phyloP scores from a whole-genome alignment of 2,888 invertebrate genomes.

The Lasioglossum malachurum region DNA sequence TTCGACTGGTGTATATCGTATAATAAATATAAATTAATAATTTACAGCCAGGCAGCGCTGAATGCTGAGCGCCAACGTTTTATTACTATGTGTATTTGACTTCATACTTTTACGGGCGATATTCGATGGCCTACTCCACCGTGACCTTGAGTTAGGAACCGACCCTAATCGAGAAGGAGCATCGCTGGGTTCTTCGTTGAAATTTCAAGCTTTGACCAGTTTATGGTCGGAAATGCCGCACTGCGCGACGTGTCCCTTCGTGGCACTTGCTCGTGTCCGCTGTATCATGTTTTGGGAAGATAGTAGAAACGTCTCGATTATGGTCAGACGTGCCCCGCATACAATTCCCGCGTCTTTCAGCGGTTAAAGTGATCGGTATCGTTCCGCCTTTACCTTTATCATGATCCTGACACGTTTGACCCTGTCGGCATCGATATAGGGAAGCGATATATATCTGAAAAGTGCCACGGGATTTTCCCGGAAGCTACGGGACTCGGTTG shows the following conservation, averaged over 20 bases:
- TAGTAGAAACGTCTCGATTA: conserved; percentile 61
- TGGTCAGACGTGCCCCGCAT: conserved; percentile 61
- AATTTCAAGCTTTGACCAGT: background rate
- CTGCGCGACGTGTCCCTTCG: conserved; percentile 23
- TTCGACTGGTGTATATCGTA: too few species aligned
- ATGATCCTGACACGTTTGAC: conserved; percentile 48
- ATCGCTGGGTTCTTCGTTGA: background rate
- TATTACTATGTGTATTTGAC: too few species aligned
- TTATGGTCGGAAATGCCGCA: background rate
- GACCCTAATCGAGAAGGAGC: background rate
- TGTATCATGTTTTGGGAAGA: conserved; percentile 42
- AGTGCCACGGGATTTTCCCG: conserved; percentile 41
- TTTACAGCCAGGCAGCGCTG: too few species aligned
- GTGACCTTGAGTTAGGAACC: background rate
- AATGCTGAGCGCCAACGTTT: too few species aligned
- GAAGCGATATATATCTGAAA: conserved; percentile 33
- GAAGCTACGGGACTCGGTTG: conserved; percentile 22
- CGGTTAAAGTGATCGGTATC: conserved; percentile 45
- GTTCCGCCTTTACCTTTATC: conserved; percentile 44
- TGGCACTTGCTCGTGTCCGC: conserved; percentile 19
- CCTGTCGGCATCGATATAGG: conserved; percentile 17
- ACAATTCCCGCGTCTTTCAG: conserved; percentile 33
- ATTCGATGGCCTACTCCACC: too few species aligned
- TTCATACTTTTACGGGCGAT: too few species aligned
- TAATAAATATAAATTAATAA: too few species aligned